Percentiles rank a stretch among this genome's conserved stretches.
Conservation (phyloP, 2,888 invertebrate genomes). For the Corbicula japonica region DNA sequence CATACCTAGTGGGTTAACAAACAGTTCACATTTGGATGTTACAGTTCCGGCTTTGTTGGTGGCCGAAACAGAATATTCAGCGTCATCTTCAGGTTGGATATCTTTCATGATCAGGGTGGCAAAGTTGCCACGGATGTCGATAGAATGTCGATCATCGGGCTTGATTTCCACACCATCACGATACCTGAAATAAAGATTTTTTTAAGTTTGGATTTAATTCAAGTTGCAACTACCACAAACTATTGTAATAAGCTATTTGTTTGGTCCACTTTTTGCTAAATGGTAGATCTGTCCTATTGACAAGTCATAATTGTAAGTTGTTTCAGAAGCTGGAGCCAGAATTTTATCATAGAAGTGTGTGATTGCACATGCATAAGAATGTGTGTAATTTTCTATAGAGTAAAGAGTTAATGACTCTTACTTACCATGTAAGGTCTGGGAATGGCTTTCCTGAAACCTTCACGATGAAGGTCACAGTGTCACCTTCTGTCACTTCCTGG, state of each 20-base stretch:
- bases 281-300: too few species aligned
- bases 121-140: slow-evolving; percentile 78
- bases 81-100: slow-evolving; percentile 91
- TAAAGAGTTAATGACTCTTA: background rate
- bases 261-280: too few species aligned
- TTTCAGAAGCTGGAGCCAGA: too few species aligned
- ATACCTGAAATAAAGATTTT: slow-evolving; percentile 76
- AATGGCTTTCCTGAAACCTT: slow-evolving; percentile 86
- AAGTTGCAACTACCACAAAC: too few species aligned
- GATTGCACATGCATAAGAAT: too few species aligned
- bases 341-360: too few species aligned
- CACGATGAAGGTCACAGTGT: slow-evolving; percentile 83
- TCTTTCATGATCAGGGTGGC: slow-evolving; percentile 89
- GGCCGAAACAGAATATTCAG: slow-evolving; percentile 93
- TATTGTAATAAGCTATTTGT: too few species aligned
- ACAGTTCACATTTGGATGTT: slow-evolving; percentile 93
- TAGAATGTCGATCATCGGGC: slow-evolving; percentile 75
- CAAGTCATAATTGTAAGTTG: too few species aligned
- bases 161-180: slow-evolving; percentile 78
- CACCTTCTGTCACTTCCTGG: slow-evolving; percentile 80
- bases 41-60: slow-evolving; percentile 91
- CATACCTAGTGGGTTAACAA: slow-evolving; percentile 87
- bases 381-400: too few species aligned
- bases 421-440: slow-evolving; percentile 90
- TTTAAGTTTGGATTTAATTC: too few species aligned